Conservation (phyloP, 2,797 vertebrate genomes). For the Thunnus albacares region DNA sequence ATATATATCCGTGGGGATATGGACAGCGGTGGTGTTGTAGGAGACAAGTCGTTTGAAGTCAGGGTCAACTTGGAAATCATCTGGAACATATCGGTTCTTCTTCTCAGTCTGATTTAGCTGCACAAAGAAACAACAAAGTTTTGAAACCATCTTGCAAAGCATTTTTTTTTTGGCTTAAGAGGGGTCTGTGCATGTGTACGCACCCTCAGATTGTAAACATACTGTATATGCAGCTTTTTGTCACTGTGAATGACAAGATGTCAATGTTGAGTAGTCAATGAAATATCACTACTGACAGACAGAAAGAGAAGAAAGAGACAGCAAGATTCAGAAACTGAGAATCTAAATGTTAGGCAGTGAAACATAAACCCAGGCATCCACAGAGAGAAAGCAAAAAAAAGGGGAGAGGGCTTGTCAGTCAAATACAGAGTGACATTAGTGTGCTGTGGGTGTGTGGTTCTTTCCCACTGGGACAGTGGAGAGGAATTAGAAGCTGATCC, state of each 20-base stretch:
- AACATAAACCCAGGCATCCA: constrained; percentile 36
- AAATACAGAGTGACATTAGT: constrained; percentile 68
- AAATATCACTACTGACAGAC: constrained; percentile 41
- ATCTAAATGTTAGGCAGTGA: constrained; percentile 33
- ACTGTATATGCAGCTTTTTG: background rate
- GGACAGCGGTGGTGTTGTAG: constrained; percentile 95
- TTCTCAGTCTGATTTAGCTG: constrained; percentile 90
- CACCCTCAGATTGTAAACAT: constrained; percentile 5
- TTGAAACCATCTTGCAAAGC: background rate
- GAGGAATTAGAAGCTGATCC: constrained; percentile 66
- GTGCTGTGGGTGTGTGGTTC: constrained; percentile 52
- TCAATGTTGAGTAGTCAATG: constrained; percentile 15
- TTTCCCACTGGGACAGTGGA: constrained; percentile 58
- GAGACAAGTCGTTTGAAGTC: constrained; percentile 92
- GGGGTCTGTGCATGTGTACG: background rate
- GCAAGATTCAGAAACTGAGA: constrained; percentile 20
- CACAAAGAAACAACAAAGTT: background rate
- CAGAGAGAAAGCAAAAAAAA: background rate
- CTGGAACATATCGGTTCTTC: constrained; percentile 88
- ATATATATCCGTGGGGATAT: constrained; percentile 98
- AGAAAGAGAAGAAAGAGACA: background rate
- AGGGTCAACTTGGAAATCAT: constrained; percentile 90
- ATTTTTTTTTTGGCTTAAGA: background rate
- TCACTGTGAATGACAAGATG: constrained; percentile 28
- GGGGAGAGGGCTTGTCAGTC: constrained; percentile 56